Evolutionary conservation across 2,113 vertebrate genomes (phyloP), one percentile per base, ranked within the genome.

Genomic region (Oreocharis arfaki): DNA sequence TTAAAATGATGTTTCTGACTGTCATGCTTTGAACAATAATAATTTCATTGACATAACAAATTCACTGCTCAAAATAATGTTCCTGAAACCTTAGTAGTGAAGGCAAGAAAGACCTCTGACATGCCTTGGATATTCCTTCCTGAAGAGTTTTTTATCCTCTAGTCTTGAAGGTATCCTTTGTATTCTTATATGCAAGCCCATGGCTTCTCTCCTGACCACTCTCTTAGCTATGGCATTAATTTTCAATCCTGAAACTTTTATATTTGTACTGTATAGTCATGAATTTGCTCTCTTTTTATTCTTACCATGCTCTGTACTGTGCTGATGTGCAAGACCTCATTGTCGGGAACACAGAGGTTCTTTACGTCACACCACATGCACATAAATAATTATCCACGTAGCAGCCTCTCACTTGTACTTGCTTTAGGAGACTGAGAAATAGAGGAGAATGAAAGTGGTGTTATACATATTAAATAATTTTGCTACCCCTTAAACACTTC

Each of bases 41-140:
- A 80, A 95, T 93, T 87, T 89, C 73, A 95, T 84, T 92, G 91
- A 93, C 82, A 92, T 85, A 96, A 87, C 33, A 86, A 88, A 96
- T 75, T 87, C 76, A 78, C 61, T 76, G 50, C 37, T 96, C 42
- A 92, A 44, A 78, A 42, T 23, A 79, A 64, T 26, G 26, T 55
- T 44, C 22, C 46, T 89, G 79, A 96, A 91, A 75, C 69, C 74
- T 92, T 76, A 89, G 49, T 7, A 41, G 21, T 32, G 59, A 55
- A 68, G 65, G 56, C 44, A 75, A 75, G 63, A 84, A 93, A 95
- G 39, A 77, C 11, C 41, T 55, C 24, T 39, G 32, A 46, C 24
- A 24, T 30, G 10, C 10, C 41, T 87, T 61, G 28, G 52, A 32
- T 22, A 32, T 30, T 41, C 19, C 46, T 53, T 70, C 85, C 57